Percentiles rank a stretch among this genome's conserved stretches.
These are phyloP conservation scores for Podarcis siculus DNA, from an alignment of 2,797 vertebrate genomes.

Conservation along the genomic window DNA sequence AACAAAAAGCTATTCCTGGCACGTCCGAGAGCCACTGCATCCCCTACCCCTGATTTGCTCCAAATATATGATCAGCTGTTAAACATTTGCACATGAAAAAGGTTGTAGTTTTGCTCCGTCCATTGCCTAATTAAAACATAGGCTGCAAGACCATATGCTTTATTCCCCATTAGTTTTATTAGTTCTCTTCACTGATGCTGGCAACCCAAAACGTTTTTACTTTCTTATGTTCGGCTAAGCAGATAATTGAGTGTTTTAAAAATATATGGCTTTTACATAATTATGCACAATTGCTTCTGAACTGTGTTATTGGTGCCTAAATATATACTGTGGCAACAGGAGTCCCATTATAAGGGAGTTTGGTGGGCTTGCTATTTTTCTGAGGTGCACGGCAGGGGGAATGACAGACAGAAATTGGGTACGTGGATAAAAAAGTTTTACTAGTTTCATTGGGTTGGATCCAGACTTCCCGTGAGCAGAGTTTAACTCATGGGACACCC, in stretches of 20 bases:
- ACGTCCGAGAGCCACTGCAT: conserved; percentile 32
- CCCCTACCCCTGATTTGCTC: conserved; percentile 6
- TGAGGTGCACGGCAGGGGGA: background rate
- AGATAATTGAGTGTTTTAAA: background rate
- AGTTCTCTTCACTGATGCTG: background rate
- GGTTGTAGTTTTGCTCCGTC: background rate
- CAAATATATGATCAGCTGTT: conserved; percentile 48
- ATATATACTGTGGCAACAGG: background rate
- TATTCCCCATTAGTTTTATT: conserved; percentile 15
- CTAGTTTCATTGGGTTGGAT: background rate
- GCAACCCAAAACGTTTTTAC: background rate
- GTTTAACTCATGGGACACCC: no score
- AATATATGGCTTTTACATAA: background rate
- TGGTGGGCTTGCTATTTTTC: background rate
- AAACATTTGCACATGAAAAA: conserved; percentile 53
- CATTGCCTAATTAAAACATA: conserved; percentile 15
- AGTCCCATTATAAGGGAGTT: background rate
- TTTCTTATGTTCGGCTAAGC: background rate
- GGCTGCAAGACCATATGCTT: background rate
- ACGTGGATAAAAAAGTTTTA: background rate
- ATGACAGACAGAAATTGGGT: background rate
- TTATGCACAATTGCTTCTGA: background rate
- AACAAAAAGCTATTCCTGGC: background rate
- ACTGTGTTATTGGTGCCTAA: background rate
- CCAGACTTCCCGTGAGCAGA: no score